Conservation (phyloP, 2,797 vertebrate genomes). For the Craterocephalus amniculus region DNA sequence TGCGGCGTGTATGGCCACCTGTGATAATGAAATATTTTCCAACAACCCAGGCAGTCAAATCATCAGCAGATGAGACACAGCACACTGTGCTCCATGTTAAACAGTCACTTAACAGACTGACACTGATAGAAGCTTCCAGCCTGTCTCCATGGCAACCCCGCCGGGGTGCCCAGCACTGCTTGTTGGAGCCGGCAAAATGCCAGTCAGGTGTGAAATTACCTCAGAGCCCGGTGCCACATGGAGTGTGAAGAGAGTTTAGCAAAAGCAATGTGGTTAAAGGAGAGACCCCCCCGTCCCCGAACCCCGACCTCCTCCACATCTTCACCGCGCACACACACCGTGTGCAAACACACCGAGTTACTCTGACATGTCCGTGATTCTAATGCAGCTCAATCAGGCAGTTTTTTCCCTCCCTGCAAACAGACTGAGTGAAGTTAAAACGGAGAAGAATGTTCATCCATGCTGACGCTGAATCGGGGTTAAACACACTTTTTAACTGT, state of each 20-base stretch:
- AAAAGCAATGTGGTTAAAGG: conserved; percentile 69
- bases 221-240: conserved; percentile 60
- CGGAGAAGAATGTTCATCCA: conserved; percentile 24
- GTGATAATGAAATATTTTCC: conserved; percentile 64
- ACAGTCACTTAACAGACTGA: conserved; percentile 74
- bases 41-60: conserved; percentile 57
- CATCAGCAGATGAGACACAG: conserved; percentile 62
- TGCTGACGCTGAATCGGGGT: conserved; percentile 15
- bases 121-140: conserved; percentile 58
- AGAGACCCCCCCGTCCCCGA: conserved; percentile 16
- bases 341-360: too few relatives aligned
- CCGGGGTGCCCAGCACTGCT: conserved; percentile 30
- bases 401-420: conserved; percentile 24
- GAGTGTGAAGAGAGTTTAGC: conserved; percentile 77
- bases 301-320: not conserved
- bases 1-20: conserved; percentile 39
- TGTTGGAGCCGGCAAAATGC: conserved; percentile 67
- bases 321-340: conserved; percentile 10
- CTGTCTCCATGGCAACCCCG: conserved; percentile 73
- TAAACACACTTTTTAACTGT: too few relatives aligned
- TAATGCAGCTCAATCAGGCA: conserved; percentile 35
- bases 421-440: conserved; percentile 34
- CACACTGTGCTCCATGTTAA: conserved; percentile 65
- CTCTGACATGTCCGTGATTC: too few relatives aligned
- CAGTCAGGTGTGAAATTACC: conserved; percentile 84